Evolutionary conservation across 2,888 invertebrate genomes (phyloP), one percentile per base, ranked within the genome.

Genomic region (Sisyra terminalis): DNA sequence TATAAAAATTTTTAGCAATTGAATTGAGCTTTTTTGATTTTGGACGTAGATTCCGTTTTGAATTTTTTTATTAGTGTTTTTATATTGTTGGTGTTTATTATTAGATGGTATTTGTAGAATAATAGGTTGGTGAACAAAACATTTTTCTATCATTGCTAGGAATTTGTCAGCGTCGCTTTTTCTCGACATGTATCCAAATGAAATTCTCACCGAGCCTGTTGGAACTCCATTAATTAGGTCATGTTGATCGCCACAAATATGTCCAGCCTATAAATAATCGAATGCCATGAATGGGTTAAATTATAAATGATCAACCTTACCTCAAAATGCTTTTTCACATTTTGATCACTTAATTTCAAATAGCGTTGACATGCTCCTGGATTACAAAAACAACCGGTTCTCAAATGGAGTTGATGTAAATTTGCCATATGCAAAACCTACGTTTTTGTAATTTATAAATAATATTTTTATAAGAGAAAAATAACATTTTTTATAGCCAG

Each of bases 331-430:
- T 73, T 68, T 50, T 75, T 73, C 49, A 93, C 67, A 43, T 84
- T 78, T 10, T 72, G 66, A 41, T 79, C 70, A 0, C 74, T 68
- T 7, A 89, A 65, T 6, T 67, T 61, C 37, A 96, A 65, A 54
- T 85, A 83, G 39, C 76, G 65, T 57, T 92, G 87, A 57, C 96
- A 96, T 2, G 93, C 85, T 10, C 96, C 97, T 2, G 92, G 83
- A 65, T 97, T 97, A 60, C 97, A 97, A 58, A 94, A 92, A 58
- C 96, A 96, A 1, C 97, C 97, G 2, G 90, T 90, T 48, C 97
- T 72, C 32, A 97, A 59, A 50, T 81, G 78, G 40, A 97, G 81
- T 51, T 81, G 79, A 57, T 88, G 81, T 42, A 93, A 64, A 50
- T 87, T 80, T 0, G 92, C 85, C 68, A 96, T 77, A 54, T 89